phyloP scores from a whole-genome alignment of 2,888 invertebrate species.

The Eledona agricola region DNA sequence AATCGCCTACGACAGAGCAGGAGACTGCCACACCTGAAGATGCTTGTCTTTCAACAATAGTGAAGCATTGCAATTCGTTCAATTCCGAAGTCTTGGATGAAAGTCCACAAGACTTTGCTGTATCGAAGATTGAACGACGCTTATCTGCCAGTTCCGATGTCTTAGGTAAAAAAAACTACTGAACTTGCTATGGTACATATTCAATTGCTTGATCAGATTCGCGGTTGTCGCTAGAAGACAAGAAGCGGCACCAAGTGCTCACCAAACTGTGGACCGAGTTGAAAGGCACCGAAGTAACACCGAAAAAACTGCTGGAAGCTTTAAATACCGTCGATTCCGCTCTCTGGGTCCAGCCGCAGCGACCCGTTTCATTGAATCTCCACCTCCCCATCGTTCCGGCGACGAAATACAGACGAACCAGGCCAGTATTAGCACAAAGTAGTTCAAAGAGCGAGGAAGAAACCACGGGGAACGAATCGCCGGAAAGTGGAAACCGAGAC shows the following conservation, averaged over 20 bases:
- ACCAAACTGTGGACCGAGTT: slow-evolving; percentile 73
- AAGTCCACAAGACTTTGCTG: no score
- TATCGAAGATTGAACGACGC: slow-evolving; percentile 54
- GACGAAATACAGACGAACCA: slow-evolving; percentile 61
- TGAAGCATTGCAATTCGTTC: slow-evolving; percentile 61
- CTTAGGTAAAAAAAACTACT: slow-evolving; percentile 48
- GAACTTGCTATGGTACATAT: neutral
- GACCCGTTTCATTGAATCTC: slow-evolving; percentile 76
- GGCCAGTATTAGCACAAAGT: slow-evolving; percentile 64
- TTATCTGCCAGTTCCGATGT: slow-evolving; percentile 57
- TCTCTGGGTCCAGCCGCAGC: slow-evolving; percentile 73
- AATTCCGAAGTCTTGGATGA: slow-evolving; percentile 59
- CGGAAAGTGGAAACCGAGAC: slow-evolving; percentile 80
- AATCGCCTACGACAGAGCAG: slow-evolving; percentile 41
- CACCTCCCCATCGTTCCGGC: slow-evolving; percentile 69
- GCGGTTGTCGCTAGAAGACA: slow-evolving; percentile 70
- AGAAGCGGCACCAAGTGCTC: slow-evolving; percentile 70
- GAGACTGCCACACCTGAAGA: slow-evolving; percentile 63
- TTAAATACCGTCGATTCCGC: slow-evolving; percentile 73
- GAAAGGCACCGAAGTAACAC: slow-evolving; percentile 71
- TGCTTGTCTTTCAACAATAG: slow-evolving; percentile 32
- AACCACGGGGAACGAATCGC: slow-evolving; percentile 74
- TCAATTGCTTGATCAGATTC: slow-evolving; percentile 58
- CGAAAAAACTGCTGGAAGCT: slow-evolving; percentile 70
- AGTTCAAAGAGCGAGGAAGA: slow-evolving; percentile 69